A percentile compares a stretch with the other conserved stretches of the same genome.
phyloP scores from a whole-genome alignment of 2,888 invertebrate genomes.

The Dynastes tityus region DNA sequence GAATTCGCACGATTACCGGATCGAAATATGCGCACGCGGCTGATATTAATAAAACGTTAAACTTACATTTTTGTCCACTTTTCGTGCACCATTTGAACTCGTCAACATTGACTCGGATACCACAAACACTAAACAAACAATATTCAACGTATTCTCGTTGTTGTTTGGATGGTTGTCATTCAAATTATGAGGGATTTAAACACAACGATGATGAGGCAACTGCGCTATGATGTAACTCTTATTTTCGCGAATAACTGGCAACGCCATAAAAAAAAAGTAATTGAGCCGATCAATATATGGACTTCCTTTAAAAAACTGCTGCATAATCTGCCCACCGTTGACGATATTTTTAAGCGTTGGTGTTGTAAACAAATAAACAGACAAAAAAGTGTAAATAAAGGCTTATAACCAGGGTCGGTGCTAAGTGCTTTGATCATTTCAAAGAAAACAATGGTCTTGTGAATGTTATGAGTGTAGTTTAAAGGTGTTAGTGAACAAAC shows the following conservation, averaged over 20 bases:
- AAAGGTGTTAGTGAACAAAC: too few species aligned
- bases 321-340: constrained; percentile 19
- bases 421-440: background rate
- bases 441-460: too few species aligned
- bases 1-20: background rate
- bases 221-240: constrained; percentile 41
- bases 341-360: constrained; percentile 1
- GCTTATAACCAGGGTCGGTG: background rate
- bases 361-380: constrained; percentile 19
- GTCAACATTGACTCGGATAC: background rate
- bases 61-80: constrained; percentile 30
- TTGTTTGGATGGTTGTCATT: background rate
- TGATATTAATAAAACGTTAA: background rate
- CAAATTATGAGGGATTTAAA: constrained; percentile 24
- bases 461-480: too few species aligned
- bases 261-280: constrained; percentile 26
- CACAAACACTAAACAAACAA: background rate
- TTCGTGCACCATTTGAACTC: constrained; percentile 15
- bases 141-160: background rate
- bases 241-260: constrained; percentile 39
- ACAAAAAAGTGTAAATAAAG: constrained; percentile 30
- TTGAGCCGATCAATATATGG: constrained; percentile 35
- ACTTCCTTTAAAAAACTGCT: constrained; percentile 24
- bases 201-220: constrained; percentile 32
- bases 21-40: background rate